Evolutionary conservation across 2,888 invertebrate species (phyloP).

Genomic region (Baccha elongata): DNA sequence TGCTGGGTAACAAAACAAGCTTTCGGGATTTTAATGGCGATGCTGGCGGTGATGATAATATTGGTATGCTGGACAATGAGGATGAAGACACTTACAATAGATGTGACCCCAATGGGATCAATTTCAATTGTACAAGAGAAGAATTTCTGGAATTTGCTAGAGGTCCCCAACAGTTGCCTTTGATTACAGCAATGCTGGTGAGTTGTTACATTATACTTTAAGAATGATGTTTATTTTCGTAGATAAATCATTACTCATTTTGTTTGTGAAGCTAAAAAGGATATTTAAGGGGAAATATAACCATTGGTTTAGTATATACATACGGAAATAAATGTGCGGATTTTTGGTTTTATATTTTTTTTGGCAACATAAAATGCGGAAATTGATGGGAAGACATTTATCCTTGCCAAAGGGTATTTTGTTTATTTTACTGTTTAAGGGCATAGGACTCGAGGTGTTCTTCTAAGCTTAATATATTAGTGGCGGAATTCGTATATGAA

Average conservation of each 20-base stretch:
- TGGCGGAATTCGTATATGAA: too few species aligned
- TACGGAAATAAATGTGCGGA: not conserved
- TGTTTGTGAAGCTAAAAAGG: not conserved
- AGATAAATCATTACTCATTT: not conserved
- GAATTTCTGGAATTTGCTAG: slow-evolving; percentile 85
- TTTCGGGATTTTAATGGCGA: slow-evolving; percentile 22
- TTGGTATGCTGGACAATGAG: slow-evolving; percentile 20
- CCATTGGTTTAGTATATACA: not conserved
- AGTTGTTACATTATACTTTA: slow-evolving; percentile 68
- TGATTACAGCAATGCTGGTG: slow-evolving; percentile 83
- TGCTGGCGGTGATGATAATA: slow-evolving; percentile 22
- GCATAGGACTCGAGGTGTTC: too few species aligned
- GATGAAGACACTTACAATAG: slow-evolving; percentile 81
- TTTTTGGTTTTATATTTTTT: not conserved
- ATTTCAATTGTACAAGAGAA: slow-evolving; percentile 85
- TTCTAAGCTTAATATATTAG: too few species aligned
- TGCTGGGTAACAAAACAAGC: slow-evolving; percentile 46
- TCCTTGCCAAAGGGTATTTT: slow-evolving; percentile 3
- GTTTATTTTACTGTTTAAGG: not conserved
- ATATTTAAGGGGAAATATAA: not conserved
- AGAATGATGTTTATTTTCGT: slow-evolving; percentile 1
- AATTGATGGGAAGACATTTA: slow-evolving; percentile 13
- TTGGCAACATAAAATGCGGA: not conserved
- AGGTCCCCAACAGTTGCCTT: slow-evolving; percentile 86
- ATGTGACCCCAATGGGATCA: slow-evolving; percentile 78